Percentiles rank a stretch among this genome's conserved stretches.
Evolutionary conservation across 1,140 invertebrate species (phyloP).

Genomic region (Adelges cooleyi): DNA sequence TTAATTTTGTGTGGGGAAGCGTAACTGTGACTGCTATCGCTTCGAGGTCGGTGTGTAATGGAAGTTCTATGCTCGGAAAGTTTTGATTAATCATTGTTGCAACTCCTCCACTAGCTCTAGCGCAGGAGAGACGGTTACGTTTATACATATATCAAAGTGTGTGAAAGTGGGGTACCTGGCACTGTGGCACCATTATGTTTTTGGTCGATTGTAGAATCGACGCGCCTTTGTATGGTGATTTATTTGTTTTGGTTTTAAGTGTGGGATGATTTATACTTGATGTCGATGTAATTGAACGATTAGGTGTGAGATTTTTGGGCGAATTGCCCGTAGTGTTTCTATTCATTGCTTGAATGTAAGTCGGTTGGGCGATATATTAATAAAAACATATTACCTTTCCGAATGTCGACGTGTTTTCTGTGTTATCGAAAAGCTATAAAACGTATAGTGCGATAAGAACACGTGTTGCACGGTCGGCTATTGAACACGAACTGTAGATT

Average conservation of each 20-base stretch:
- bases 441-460: too few relatives aligned
- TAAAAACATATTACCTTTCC: neutral
- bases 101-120: too few relatives aligned
- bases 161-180: neutral
- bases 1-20: too few relatives aligned
- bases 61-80: neutral
- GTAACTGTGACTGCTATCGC: too few relatives aligned
- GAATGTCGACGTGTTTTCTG: too few relatives aligned
- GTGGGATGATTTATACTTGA: too few relatives aligned
- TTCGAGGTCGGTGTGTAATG: neutral
- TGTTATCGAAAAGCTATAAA: too few relatives aligned
- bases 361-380: neutral
- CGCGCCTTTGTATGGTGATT: neutral
- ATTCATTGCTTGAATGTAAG: neutral
- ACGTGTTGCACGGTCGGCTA: too few relatives aligned
- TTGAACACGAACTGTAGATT: too few relatives aligned
- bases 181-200: neutral
- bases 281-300: neutral
- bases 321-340: neutral
- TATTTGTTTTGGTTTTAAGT: neutral
- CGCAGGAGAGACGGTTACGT: too few relatives aligned
- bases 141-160: too few relatives aligned
- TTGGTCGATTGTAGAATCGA: neutral
- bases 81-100: too few relatives aligned
- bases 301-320: neutral